phyloP scores from a whole-genome alignment of 1,140 invertebrate genomes.

The Saccostrea glomerata region DNA sequence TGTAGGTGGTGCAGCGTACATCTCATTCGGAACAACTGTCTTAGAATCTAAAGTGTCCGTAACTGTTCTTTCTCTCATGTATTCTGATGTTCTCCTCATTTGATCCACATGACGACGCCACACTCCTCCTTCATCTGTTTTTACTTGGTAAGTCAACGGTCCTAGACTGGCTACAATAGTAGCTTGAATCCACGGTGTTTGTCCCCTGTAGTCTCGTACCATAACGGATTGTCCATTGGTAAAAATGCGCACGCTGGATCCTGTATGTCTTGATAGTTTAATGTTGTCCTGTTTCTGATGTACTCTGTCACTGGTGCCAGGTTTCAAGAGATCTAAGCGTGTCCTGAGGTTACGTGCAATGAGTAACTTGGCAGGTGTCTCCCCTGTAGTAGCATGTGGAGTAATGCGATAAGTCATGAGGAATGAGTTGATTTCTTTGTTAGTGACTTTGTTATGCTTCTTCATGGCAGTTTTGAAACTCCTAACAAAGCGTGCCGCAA shows the following conservation, averaged over 20 bases:
- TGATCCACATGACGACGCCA: constrained; percentile 46
- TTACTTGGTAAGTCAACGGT: constrained; percentile 38
- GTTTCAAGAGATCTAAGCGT: constrained; percentile 42
- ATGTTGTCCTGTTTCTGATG: neutral
- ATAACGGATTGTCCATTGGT: neutral
- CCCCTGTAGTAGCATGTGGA: constrained; percentile 51
- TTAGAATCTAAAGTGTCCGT: neutral
- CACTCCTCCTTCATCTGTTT: neutral
- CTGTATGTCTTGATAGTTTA: neutral
- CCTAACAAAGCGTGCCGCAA: constrained; percentile 62
- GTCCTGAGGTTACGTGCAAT: constrained; percentile 39
- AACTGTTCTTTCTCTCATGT: neutral
- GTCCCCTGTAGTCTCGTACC: neutral
- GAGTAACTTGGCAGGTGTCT: constrained; percentile 47
- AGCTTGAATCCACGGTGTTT: neutral
- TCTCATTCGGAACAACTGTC: neutral
- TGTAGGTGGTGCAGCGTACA: neutral
- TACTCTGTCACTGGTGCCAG: constrained; percentile 10
- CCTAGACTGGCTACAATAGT: neutral
- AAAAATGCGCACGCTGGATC: neutral
- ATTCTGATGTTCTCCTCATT: neutral
- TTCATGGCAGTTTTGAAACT: constrained; percentile 55
- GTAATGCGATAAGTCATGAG: constrained; percentile 58
- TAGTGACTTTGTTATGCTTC: neutral
- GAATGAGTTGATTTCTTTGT: constrained; percentile 40